These are phyloP conservation scores for Cephus sareptanus DNA, from an alignment of 2,888 invertebrate genomes.

Conservation along the genomic window DNA sequence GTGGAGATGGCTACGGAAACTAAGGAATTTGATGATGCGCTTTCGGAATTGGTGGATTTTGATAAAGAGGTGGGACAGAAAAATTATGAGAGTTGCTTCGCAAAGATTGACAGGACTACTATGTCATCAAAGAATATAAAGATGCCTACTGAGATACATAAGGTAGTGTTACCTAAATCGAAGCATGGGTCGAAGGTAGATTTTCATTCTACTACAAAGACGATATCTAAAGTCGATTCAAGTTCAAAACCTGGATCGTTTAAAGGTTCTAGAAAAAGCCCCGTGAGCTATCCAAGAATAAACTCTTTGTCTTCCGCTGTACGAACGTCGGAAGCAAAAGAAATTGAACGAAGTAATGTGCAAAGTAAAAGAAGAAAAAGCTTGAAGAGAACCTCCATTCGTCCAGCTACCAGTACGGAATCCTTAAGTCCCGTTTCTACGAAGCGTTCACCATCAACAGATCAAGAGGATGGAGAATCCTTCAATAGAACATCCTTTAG, in stretches of 20 bases:
- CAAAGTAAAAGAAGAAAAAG: neutral
- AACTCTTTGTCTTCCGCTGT: neutral
- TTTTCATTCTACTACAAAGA: neutral
- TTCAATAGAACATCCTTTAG: conserved; percentile 34
- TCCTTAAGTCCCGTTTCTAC: conserved; percentile 12
- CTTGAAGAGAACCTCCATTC: neutral
- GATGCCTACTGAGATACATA: neutral
- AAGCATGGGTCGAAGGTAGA: neutral
- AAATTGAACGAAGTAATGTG: neutral
- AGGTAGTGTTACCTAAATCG: neutral
- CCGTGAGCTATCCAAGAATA: neutral
- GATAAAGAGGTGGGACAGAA: neutral
- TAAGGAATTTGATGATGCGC: conserved; percentile 3
- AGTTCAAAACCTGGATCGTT: neutral
- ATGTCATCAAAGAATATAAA: neutral
- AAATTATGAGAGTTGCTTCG: neutral
- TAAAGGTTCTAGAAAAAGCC: neutral
- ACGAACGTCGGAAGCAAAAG: neutral
- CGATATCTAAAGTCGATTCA: neutral
- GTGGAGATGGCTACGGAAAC: conserved; percentile 42
- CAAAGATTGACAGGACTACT: neutral
- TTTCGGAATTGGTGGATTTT: neutral
- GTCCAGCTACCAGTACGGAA: conserved; percentile 14
- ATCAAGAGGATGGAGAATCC: conserved; percentile 28
- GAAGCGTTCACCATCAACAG: conserved; percentile 20